A percentile compares a stretch with the other conserved stretches of the same genome.
phyloP scores from a whole-genome alignment of 2,113 vertebrate species.

The Tretioscincus oriximinensis region DNA sequence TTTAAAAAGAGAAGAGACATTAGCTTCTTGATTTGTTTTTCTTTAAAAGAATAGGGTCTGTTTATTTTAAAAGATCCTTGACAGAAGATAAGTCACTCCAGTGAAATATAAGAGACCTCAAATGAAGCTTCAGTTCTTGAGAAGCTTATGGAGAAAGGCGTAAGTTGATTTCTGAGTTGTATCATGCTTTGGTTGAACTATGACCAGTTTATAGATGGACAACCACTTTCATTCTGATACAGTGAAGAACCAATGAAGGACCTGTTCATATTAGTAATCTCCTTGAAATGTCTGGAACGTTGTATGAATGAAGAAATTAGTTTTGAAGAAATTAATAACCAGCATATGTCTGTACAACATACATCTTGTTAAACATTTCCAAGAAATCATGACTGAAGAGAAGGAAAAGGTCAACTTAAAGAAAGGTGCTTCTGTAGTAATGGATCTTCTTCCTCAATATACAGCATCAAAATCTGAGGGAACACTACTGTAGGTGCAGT shows the following conservation, averaged over 20 bases:
- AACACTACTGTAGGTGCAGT: constrained; percentile 71
- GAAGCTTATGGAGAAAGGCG: constrained; percentile 54
- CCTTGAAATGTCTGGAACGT: constrained; percentile 51
- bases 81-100: constrained; percentile 40
- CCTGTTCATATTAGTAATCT: constrained; percentile 41
- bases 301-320: constrained; percentile 52
- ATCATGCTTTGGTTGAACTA: constrained; percentile 54
- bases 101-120: constrained; percentile 48
- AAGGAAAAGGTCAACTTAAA: constrained; percentile 64
- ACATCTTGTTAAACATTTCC: constrained; percentile 52
- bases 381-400: constrained; percentile 60
- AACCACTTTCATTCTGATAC: constrained; percentile 54
- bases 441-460: constrained; percentile 61
- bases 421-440: constrained; percentile 54
- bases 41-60: constrained; percentile 15
- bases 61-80: constrained; percentile 38
- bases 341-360: constrained; percentile 52
- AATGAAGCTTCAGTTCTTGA: constrained; percentile 51
- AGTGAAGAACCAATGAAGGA: constrained; percentile 48
- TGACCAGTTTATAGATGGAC: constrained; percentile 52
- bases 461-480: constrained; percentile 61
- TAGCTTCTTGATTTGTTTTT: constrained; percentile 39
- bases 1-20: constrained; percentile 53
- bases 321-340: constrained; percentile 42
- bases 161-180: constrained; percentile 43